These are phyloP conservation scores for Salmo trutta DNA, from an alignment of 2,797 vertebrate species.

Conservation along the genomic window DNA sequence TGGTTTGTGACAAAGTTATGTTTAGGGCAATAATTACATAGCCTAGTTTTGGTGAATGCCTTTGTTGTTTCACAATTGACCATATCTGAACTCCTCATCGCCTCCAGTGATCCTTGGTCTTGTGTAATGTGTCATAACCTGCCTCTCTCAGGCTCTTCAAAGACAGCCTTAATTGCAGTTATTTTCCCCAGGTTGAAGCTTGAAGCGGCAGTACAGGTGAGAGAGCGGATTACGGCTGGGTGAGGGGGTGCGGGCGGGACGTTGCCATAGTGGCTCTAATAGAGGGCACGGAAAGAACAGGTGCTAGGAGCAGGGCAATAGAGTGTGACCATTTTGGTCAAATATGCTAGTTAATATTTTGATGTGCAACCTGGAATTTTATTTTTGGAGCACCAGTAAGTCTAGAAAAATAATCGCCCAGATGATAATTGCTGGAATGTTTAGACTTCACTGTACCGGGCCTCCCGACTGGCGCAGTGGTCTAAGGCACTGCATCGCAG, in stretches of 20 bases:
- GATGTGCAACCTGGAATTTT: no score
- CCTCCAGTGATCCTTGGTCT: conserved; percentile 38
- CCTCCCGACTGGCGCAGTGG: no score
- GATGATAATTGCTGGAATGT: no score
- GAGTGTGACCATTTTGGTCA: no score
- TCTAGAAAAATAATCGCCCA: no score
- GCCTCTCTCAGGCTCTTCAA: conserved; percentile 36
- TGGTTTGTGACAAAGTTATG: conserved; percentile 56
- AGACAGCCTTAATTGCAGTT: conserved; percentile 49
- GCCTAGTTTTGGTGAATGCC: conserved; percentile 40
- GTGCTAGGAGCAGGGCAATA: conserved; percentile 13
- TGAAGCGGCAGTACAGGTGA: conserved; percentile 35
- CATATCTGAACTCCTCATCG: conserved; percentile 40
- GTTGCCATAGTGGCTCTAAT: conserved; percentile 18
- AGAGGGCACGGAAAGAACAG: conserved; percentile 49
- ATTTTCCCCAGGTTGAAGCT: conserved; percentile 31
- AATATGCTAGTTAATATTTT: no score
- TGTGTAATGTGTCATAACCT: conserved; percentile 60
- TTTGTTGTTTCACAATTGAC: conserved; percentile 61
- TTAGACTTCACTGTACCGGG: no score
- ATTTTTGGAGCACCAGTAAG: no score
- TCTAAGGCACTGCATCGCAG: no score
- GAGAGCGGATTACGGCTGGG: conserved; percentile 31
- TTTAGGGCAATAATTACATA: conserved; percentile 57
- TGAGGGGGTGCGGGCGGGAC: conserved; percentile 32